phyloP scores from a whole-genome alignment of 2,113 vertebrate species.

The Jacana jacana region DNA sequence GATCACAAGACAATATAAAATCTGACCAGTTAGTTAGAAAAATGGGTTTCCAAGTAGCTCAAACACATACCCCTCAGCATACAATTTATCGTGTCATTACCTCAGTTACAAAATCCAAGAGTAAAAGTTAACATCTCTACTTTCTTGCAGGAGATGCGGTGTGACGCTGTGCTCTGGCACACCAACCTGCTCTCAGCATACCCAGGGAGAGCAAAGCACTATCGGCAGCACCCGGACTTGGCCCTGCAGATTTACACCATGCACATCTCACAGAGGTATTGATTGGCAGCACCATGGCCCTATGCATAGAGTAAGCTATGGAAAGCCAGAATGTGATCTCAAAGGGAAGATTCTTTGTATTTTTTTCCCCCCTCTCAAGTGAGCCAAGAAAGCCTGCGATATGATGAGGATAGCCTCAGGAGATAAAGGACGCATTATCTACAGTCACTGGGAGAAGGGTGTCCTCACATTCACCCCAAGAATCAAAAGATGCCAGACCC shows the following conservation, averaged over 20 bases:
- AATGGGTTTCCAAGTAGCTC: not conserved
- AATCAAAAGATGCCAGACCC: not conserved
- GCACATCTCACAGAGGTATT: fast-evolving
- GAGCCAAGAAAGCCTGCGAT: not conserved
- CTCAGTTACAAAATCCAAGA: not conserved
- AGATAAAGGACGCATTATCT: not conserved
- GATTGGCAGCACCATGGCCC: not conserved
- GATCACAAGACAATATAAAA: constrained; percentile 4
- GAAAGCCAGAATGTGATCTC: not conserved
- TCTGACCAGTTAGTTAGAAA: not conserved
- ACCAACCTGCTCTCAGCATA: fast-evolving
- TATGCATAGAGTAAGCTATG: not conserved
- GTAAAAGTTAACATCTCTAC: not conserved
- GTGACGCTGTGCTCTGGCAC: not conserved
- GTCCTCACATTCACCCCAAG: not conserved
- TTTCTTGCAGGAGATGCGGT: not conserved
- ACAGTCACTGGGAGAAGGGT: not conserved
- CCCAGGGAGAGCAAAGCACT: not conserved
- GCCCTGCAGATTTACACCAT: not conserved
- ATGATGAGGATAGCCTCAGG: not conserved
- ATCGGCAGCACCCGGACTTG: fast-evolving
- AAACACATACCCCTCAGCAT: not conserved
- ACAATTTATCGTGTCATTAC: not conserved
- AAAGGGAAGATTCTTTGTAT: not conserved
- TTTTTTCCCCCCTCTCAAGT: not conserved